Percentiles rank a stretch among this genome's conserved stretches.
These are phyloP conservation scores for Latrodectus elegans DNA, from an alignment of 2,888 invertebrate species.

Conservation along the genomic window DNA sequence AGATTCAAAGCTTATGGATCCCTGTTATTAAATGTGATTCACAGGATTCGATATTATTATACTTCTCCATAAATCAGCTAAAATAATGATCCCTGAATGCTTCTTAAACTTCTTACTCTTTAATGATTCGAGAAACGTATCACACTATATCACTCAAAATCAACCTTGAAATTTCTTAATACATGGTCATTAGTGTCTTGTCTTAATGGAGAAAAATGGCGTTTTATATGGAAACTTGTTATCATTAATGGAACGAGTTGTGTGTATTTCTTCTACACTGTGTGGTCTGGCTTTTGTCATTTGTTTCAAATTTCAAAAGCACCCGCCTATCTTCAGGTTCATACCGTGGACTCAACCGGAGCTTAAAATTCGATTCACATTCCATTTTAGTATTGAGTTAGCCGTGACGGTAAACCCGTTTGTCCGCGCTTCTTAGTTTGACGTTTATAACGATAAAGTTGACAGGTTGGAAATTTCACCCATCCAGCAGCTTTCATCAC, in stretches of 20 bases:
- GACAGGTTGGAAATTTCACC: neutral
- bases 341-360: neutral
- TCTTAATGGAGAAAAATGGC: conserved; percentile 3
- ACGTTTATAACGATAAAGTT: neutral
- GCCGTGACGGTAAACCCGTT: conserved; percentile 16
- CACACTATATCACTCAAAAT: neutral
- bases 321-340: neutral
- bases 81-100: too few relatives aligned
- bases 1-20: too few relatives aligned
- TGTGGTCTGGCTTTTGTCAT: neutral
- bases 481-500: neutral
- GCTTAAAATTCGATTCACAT: neutral
- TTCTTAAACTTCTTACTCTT: too few relatives aligned
- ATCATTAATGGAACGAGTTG: neutral
- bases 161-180: neutral
- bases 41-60: too few relatives aligned
- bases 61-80: too few relatives aligned
- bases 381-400: neutral
- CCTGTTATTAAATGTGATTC: too few relatives aligned
- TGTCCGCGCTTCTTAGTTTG: neutral
- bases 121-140: too few relatives aligned
- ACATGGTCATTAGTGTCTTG: neutral
- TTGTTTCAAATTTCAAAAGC: neutral
- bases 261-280: neutral
- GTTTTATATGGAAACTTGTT: neutral